Base-by-base conservation (phyloP, 2,888 invertebrate species). In the Dynastes tityus region DNA sequence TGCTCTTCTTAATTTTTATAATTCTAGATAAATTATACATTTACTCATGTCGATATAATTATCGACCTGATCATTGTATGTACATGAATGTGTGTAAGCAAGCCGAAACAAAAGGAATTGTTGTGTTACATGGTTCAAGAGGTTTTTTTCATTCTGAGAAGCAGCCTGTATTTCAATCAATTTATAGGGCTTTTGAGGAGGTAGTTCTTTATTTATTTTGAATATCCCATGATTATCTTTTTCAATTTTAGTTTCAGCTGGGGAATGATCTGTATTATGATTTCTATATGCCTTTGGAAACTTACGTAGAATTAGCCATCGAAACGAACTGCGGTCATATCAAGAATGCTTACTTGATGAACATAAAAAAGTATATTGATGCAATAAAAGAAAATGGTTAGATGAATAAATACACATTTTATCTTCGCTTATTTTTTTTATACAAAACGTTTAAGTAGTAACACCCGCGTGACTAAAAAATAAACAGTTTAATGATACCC, bases 21-120 rank as follows among this genome's bases (percentile, higher is more conserved):
- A 9, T 32, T 90, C 84, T 88, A 92, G 95, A 94, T 82, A 94
- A 95, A 84, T 91, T 98, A 77, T 93, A 92, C 83, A 90, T 95
- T 78, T 93, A 96, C 87, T 92, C 95, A 0, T 98, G 98, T 86
- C 92, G 95, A 80, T 97, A 94, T 89, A 98, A 98, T 89, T 98
- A 95, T 89, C 93, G 98, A 70, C 94, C 97, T 1, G 98, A 98
- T 89, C 98, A 98, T 88, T 98, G 98, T 88, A 96, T 97, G 95
- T 98, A 98, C 86, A 95, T 95, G 89, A 96, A 95, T 86, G 94
- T 96, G 3, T 98, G 98, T 88, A 91, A 92, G 68, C 81, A 83
- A 27, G 87, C 86, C 0, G 92, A 94, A 79, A 88, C 90, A 74
- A 88, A 91, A 45, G 98, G 98, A 1, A 93, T 96, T n/a, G 91